phyloP scores from a whole-genome alignment of 2,888 invertebrate genomes.

The Phyto melanocephala region DNA sequence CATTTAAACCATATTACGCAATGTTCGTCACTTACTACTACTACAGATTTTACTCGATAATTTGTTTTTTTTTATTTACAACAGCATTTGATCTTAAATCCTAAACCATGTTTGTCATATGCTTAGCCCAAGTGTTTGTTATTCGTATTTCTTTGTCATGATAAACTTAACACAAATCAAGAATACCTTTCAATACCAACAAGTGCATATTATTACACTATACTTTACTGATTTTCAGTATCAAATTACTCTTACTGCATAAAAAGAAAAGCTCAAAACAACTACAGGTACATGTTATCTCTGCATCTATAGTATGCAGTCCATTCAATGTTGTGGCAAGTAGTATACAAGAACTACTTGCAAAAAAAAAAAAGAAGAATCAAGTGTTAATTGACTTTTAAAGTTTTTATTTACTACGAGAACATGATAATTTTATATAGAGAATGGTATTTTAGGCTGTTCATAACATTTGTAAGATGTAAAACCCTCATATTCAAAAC shows the following conservation, averaged over 20 bases:
- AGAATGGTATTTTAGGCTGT: too few species aligned
- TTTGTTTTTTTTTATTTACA: neutral
- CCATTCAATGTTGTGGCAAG: neutral
- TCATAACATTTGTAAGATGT: too few species aligned
- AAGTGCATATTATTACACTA: neutral
- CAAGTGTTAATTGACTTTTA: constrained; percentile 49
- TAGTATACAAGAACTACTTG: neutral
- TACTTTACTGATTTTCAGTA: neutral
- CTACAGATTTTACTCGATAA: neutral
- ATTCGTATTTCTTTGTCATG: neutral
- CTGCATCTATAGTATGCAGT: neutral
- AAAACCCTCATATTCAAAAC: too few species aligned
- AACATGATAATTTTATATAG: too few species aligned
- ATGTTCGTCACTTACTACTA: too few species aligned
- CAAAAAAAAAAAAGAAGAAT: neutral
- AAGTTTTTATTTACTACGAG: neutral
- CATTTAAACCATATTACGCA: too few species aligned
- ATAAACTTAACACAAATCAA: neutral
- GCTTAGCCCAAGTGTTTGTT: neutral
- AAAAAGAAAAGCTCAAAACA: neutral
- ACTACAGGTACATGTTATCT: neutral
- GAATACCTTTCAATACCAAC: neutral
- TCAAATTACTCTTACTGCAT: neutral
- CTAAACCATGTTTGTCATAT: neutral
- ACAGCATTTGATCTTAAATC: neutral